Conservation (phyloP, 2,888 invertebrate genomes). For the Congeria kusceri region DNA sequence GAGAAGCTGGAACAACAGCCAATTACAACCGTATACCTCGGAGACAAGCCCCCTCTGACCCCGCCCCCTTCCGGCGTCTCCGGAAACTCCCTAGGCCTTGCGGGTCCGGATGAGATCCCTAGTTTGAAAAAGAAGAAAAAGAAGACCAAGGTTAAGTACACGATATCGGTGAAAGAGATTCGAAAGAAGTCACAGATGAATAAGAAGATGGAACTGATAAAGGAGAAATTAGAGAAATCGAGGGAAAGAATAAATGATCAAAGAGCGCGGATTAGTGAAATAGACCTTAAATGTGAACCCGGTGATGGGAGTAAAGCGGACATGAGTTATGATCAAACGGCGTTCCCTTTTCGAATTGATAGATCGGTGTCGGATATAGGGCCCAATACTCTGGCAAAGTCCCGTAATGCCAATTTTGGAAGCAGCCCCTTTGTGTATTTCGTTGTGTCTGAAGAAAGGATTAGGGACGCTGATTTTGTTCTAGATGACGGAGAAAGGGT, state of each 20-base stretch:
- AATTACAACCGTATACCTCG: neutral
- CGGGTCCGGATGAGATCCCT: neutral
- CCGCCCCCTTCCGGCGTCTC: slow-evolving; percentile 32
- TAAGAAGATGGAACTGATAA: slow-evolving; percentile 67
- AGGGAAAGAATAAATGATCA: slow-evolving; percentile 59
- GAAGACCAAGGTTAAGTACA: slow-evolving; percentile 37
- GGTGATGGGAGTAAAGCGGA: slow-evolving; percentile 9
- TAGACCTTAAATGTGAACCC: slow-evolving; percentile 40
- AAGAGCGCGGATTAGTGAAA: slow-evolving; percentile 17
- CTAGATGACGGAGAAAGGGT: slow-evolving; percentile 24
- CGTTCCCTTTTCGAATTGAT: slow-evolving; percentile 40
- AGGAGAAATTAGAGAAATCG: slow-evolving; percentile 66
- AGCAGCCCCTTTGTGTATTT: slow-evolving; percentile 66
- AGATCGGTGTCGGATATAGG: slow-evolving; percentile 38
- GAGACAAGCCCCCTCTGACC: neutral
- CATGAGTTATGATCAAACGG: neutral
- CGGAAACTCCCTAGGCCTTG: neutral
- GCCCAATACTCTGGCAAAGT: neutral
- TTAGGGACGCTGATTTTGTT: slow-evolving; percentile 5
- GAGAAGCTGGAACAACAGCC: neutral
- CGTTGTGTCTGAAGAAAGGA: slow-evolving; percentile 60
- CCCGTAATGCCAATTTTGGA: slow-evolving; percentile 28
- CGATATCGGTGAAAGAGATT: slow-evolving; percentile 33
- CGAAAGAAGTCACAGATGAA: slow-evolving; percentile 47
- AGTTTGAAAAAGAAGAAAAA: slow-evolving; percentile 8